Percentiles rank a stretch among this genome's conserved stretches.
Conservation (phyloP, 1,140 invertebrate species). For the Tenebrio molitor region DNA sequence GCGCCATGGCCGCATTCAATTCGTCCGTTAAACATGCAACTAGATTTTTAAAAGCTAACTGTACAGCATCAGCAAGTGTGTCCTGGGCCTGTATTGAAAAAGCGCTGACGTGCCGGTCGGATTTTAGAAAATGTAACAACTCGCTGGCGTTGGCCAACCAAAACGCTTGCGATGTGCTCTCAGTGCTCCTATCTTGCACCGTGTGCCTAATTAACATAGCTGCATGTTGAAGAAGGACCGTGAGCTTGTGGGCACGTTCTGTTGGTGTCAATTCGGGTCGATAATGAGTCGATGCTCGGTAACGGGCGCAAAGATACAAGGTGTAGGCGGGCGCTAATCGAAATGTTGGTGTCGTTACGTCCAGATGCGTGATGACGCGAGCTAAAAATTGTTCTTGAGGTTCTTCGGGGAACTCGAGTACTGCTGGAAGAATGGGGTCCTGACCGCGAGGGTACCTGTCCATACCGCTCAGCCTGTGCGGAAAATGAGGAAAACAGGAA, state of each 20-base stretch:
- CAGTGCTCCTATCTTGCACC: slow-evolving; percentile 82
- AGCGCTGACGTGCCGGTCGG: slow-evolving; percentile 92
- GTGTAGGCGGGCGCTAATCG: slow-evolving; percentile 95
- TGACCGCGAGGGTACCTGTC: slow-evolving; percentile 73
- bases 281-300: slow-evolving; percentile 93
- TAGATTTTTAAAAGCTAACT: slow-evolving; percentile 85
- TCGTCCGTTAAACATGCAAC: slow-evolving; percentile 71
- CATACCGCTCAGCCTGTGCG: slow-evolving; percentile 59
- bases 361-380: slow-evolving; percentile 88
- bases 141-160: slow-evolving; percentile 98
- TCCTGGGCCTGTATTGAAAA: slow-evolving; percentile 95
- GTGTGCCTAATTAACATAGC: slow-evolving; percentile 69
- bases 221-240: slow-evolving; percentile 90
- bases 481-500: slow-evolving; percentile 30
- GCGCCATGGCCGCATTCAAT: slow-evolving; percentile 71
- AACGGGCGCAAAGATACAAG: slow-evolving; percentile 92
- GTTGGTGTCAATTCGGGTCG: slow-evolving; percentile 91
- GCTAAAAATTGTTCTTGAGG: slow-evolving; percentile 92
- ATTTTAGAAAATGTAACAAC: slow-evolving; percentile 95
- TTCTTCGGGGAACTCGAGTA: slow-evolving; percentile 94
- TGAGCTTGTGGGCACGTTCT: slow-evolving; percentile 91
- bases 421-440: slow-evolving; percentile 93
- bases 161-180: slow-evolving; percentile 88
- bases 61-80: slow-evolving; percentile 91
- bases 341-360: slow-evolving; percentile 86